Evolutionary conservation across 2,113 vertebrate genomes (phyloP).

Genomic region (Callopanchax toddi): DNA sequence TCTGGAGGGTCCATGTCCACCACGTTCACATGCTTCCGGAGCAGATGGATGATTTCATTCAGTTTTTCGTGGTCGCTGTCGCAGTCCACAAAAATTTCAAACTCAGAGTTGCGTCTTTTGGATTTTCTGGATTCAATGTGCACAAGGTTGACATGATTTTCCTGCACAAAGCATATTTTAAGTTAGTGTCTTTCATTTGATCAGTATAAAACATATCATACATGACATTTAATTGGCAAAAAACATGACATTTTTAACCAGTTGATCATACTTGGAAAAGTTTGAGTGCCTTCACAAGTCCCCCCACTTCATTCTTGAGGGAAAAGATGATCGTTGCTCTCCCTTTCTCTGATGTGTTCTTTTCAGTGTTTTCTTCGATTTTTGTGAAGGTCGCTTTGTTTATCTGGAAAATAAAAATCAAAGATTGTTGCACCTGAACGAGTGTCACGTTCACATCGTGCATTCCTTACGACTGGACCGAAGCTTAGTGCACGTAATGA

Average conservation of each 20-base stretch:
- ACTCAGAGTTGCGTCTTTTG: conserved; percentile 92
- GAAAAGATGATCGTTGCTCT: conserved; percentile 92
- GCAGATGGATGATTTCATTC: conserved; percentile 90
- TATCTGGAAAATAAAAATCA: conserved; percentile 75
- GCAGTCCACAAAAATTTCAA: conserved; percentile 96
- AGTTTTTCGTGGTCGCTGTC: conserved; percentile 93
- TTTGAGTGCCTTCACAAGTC: conserved; percentile 93
- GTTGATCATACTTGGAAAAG: conserved; percentile 88
- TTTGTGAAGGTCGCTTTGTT: conserved; percentile 86
- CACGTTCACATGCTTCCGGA: conserved; percentile 87
- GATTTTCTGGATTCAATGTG: conserved; percentile 97
- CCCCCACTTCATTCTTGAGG: conserved; percentile 96
- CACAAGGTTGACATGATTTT: conserved; percentile 93
- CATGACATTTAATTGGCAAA: too few species aligned
- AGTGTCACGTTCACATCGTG: conserved; percentile 1
- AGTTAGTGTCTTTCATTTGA: too few species aligned
- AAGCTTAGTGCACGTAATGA: conserved; percentile 3
- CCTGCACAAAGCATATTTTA: too few species aligned
- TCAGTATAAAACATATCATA: background rate
- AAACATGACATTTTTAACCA: background rate
- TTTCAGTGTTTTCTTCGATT: conserved; percentile 93
- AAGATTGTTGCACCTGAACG: background rate
- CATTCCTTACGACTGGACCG: background rate
- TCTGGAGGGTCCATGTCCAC: conserved; percentile 86
- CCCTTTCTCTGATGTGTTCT: conserved; percentile 84